Base-by-base conservation (phyloP, 1,140 invertebrate species). In the Sinella curviseta region DNA sequence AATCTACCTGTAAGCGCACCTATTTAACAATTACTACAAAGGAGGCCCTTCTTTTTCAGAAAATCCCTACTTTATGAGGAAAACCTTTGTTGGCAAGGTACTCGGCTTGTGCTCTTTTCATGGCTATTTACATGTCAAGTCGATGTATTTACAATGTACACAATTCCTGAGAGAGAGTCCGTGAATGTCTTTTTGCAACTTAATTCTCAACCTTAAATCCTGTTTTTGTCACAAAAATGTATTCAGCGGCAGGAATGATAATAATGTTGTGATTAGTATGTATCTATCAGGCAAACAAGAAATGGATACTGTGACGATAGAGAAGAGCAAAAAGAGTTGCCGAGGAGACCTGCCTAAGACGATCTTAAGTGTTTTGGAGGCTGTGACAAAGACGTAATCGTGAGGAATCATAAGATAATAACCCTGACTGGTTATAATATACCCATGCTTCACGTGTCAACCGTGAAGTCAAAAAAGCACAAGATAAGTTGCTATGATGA, bases 381-480 rank as follows among this genome's bases (percentile, higher is more conserved):
- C n/a, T 70, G 31, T 26, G 31, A 70, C 65, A 48, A 48, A 60
- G 57, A 60, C n/a, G n/a, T n/a, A 60, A 14, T 26, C 4, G 12
- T n/a, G 24, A 60, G 31, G 31, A 33, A 33, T 70, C 65, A 33
- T 30, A 24, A 70, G 2, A 70, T 33, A 31, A 33, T 33, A 70
- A 70, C 65, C 65, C 31, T 70, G 65, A 60, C 31, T 30, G 24
- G 26, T 8, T 48, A 20, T 20, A 20, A 48, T 48, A 48, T 20
- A 48, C 20, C 20, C 24, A 33, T 70, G 30, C 65, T 70, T 70
- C 65, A 33, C 31, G 65, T 70, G 65, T 70, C 65, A 70, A 70
- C 65, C 65, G 65, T 70, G 65, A 30, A 70, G 65, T 33, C 14
- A 12, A 60, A 26, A 26, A 65, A 65, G n/a, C n/a, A n/a, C n/a